phyloP scores from a whole-genome alignment of 2,113 vertebrate genomes.

The Poeciliopsis retropinna region DNA sequence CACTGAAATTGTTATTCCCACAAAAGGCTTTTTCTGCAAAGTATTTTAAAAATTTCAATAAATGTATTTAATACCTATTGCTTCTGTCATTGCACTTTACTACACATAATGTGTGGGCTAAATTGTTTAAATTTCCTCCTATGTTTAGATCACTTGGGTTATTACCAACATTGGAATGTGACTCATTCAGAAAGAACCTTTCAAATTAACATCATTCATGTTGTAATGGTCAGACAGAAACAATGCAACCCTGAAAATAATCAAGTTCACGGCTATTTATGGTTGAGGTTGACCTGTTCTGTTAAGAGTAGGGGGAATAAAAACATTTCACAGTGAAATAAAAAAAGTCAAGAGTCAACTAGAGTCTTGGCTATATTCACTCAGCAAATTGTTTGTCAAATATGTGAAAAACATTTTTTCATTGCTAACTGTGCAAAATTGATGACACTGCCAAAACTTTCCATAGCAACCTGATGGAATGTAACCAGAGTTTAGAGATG shows the following conservation, averaged over 20 bases:
- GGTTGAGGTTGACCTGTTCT: not conserved
- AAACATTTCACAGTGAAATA: not conserved
- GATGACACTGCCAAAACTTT: conserved; percentile 15
- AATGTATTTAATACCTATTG: not conserved
- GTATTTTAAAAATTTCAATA: not conserved
- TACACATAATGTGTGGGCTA: not conserved
- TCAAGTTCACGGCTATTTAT: not conserved
- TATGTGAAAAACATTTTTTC: not conserved
- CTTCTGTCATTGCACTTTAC: not conserved
- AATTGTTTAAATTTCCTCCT: not conserved
- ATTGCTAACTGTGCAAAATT: conserved; percentile 14
- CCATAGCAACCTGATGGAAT: conserved; percentile 59
- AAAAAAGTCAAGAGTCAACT: not conserved
- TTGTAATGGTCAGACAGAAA: not conserved
- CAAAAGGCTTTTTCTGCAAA: no score
- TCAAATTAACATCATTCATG: no score
- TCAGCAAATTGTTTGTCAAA: not conserved
- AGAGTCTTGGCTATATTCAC: not conserved
- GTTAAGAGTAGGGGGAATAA: no score
- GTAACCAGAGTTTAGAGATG: conserved; percentile 46
- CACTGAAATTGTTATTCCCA: no score
- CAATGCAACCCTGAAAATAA: not conserved
- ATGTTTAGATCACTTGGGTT: not conserved
- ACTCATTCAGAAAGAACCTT: not conserved
- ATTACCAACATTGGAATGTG: not conserved